Percentiles rank a stretch among this genome's conserved stretches.
phyloP scores from a whole-genome alignment of 2,797 vertebrate species.

The Spea hammondii region DNA sequence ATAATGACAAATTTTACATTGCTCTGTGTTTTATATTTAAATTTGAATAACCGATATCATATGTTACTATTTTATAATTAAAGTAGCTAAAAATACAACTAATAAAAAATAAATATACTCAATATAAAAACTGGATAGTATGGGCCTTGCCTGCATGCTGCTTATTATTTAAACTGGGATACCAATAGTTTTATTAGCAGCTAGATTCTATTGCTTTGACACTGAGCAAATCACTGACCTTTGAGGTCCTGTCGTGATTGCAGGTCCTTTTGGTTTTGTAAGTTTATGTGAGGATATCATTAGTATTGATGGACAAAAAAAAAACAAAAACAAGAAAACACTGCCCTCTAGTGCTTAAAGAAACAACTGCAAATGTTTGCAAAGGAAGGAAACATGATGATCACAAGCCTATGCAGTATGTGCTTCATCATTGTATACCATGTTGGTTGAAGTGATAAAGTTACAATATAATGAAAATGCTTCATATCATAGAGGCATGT shows the following conservation, averaged over 20 bases:
- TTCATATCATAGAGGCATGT: no score
- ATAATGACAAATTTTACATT: no score
- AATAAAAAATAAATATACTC: no score
- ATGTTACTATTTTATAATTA: no score
- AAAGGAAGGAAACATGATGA: no score
- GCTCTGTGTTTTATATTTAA: no score
- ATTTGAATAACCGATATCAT: no score
- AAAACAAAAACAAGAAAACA: not conserved
- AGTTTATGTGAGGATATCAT: slow-evolving; percentile 32
- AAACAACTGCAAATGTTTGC: not conserved
- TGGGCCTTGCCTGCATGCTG: not conserved
- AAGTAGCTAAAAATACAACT: no score
- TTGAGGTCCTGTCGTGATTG: slow-evolving; percentile 9
- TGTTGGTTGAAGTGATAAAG: no score
- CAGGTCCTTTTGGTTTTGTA: slow-evolving; percentile 31
- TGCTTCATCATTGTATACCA: no score
- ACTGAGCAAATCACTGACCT: slow-evolving; percentile 29
- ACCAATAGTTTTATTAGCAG: slow-evolving; percentile 25
- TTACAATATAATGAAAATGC: no score
- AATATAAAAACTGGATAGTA: not conserved
- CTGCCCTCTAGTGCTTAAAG: slow-evolving; percentile 46
- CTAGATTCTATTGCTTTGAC: slow-evolving; percentile 24
- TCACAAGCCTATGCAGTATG: no score
- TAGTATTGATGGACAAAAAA: not conserved
- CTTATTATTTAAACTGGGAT: slow-evolving; percentile 10